Evolutionary conservation across 2,113 vertebrate genomes (phyloP), one percentile per base, ranked within the genome.

Genomic region (Epinephelus moara): DNA sequence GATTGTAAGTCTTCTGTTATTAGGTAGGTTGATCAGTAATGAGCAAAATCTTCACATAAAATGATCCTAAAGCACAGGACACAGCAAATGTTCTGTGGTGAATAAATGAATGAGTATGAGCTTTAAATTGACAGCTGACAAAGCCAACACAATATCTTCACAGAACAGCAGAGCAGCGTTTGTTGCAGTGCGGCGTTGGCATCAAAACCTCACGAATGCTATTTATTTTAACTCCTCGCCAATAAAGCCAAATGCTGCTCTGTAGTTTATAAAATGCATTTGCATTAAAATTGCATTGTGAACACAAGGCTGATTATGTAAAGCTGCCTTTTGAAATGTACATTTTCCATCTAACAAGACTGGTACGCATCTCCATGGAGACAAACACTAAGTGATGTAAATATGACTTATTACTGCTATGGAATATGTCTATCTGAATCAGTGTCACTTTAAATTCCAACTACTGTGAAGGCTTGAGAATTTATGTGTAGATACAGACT

Each of bases 301-400:
- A 30, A 77, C 86, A 80, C 40, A 12, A 12, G 40, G 45, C 45
- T 60, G 57, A 69, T 80, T 75, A 72, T 61, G 61, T 49, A 55
- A 70, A 82, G 56, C 56, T 60, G 56, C 23, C 45, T 63, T 80
- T 84, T 73, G 15, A 82, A 83, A 85, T 88, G 77, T 68, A 53
- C 72, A 71, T 59, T 63, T 75, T 78, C 77, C 72, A 50, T 67
- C 50, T 21, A 33, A 61, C 45, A 49, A 56, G 75, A 68, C 30
- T 53, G 52, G 6, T 23, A 4, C 6, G 50, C 47, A 14, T 72
- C 45, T 70, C 72, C 18, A 55, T 5, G n/a, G 69, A 81, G 66
- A 80, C 75, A 61, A 78, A 72, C 42, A 25, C 59, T 59, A 73
- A 75, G 64, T 50, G 71, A 84, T 64, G 30, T 75, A 50, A 84